Conservation (phyloP, 2,888 invertebrate species). For the Eilema depressum region DNA sequence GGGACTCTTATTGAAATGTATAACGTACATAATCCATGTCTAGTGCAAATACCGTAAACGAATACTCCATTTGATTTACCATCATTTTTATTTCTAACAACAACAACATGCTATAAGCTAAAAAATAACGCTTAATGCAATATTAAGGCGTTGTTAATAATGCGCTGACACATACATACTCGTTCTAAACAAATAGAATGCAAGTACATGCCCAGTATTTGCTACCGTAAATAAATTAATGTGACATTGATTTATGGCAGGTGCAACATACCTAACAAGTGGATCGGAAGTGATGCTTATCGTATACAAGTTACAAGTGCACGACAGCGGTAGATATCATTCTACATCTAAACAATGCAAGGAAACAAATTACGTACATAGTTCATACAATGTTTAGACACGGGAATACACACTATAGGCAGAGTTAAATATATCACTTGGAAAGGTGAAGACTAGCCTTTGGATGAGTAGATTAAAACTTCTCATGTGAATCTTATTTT, state of each 20-base stretch:
- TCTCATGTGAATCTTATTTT: not conserved
- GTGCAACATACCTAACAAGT: not conserved
- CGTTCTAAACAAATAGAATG: not conserved
- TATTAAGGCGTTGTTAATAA: not conserved
- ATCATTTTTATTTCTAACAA: no score
- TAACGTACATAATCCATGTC: no score
- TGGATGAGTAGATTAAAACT: not conserved
- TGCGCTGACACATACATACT: not conserved
- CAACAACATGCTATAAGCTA: no score
- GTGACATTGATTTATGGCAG: not conserved
- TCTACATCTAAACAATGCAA: conserved; percentile 1
- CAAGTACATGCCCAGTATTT: not conserved
- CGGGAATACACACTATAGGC: not conserved
- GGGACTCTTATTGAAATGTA: no score
- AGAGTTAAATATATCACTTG: not conserved
- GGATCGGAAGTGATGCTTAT: conserved; percentile 1
- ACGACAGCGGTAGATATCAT: not conserved
- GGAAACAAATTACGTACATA: not conserved
- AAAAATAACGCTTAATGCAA: not conserved
- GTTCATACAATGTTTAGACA: not conserved
- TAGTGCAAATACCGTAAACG: no score
- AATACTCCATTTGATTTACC: no score
- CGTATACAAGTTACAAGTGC: conserved; percentile 2
- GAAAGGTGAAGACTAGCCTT: not conserved
- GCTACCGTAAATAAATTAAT: not conserved